Base-by-base conservation (phyloP, 2,797 vertebrate genomes). In the Orestias chungarensis region DNA sequence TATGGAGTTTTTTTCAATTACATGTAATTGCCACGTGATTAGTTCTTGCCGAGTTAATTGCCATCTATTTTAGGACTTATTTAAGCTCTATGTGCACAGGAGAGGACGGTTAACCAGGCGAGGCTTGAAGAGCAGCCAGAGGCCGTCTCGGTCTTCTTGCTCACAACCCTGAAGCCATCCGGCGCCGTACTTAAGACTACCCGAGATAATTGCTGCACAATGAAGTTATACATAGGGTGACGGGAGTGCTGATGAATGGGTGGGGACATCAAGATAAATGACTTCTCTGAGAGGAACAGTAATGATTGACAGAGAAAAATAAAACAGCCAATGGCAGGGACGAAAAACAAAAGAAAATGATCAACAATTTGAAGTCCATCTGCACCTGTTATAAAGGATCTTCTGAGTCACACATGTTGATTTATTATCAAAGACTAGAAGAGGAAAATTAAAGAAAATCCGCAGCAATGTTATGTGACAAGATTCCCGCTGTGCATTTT, bases 201-300 rank as follows among this genome's bases (percentile, higher is more conserved):
- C 43, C 6, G 43, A 44, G 43, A 85, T 81, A 83, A 89, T 80
- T 84, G 69, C 64, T 10, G 55, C 35, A 71, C 71, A 83, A 78
- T 79, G 75, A 75, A 85, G 81, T 86, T 84, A 70, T 79, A 83
- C 87, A 78, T 79, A 77, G 86, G 76, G 88, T 80, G 88, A 89
- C 82, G 86, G 84, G 82, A 89, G 91, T 85, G 49, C 91, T 89
- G 92, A 94, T 86, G 83, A 91, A 93, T 90, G 90, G 78, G 27
- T 33, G 73, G 76, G 78, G 66, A 70, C 35, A 44, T 79, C 82
- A 70, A 90, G 78, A 82, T 78, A 89, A 92, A 90, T 87, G 27
- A 82, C 85, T 88, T 88, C 78, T 82, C 68, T 33, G 77, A 83
- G 77, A 68, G 70, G 82, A 80, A 70, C 49, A 69, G 71, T 73